Percentiles rank a stretch among this genome's conserved stretches.
Conservation (phyloP, 2,113 vertebrate genomes). For the Oryzias melastigma region DNA sequence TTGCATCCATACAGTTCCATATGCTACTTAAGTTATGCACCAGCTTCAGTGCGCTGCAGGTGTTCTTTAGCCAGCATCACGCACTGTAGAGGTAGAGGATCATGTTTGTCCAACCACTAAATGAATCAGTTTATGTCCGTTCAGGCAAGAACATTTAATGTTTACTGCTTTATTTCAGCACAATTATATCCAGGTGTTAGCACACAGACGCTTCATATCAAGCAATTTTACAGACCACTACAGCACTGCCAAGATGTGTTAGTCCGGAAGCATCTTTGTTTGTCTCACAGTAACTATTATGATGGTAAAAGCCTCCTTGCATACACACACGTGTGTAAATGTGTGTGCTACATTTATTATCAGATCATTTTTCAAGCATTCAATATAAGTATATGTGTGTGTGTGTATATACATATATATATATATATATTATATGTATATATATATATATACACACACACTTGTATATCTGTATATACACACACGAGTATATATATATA, state of each 20-base stretch:
- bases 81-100: conserved; percentile 16
- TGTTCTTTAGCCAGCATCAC: conserved; percentile 12
- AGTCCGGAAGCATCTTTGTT: conserved; percentile 39
- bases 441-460: no score
- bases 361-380: no score
- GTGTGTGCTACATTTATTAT: no score
- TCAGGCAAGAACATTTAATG: conserved; percentile 48
- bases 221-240: conserved; percentile 13
- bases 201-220: conserved; percentile 25
- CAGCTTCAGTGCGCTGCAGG: neutral
- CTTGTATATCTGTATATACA: no score
- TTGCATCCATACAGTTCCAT: conserved; percentile 35
- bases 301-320: conserved; percentile 7
- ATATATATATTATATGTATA: no score
- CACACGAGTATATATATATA: no score
- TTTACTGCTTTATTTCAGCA: conserved; percentile 46
- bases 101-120: conserved; percentile 40
- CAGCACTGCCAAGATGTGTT: conserved; percentile 20
- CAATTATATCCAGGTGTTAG: conserved; percentile 63
- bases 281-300: conserved; percentile 37
- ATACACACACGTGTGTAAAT: conserved; percentile 15
- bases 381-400: no score
- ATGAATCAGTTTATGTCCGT: conserved; percentile 51
- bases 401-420: no score
- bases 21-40: conserved; percentile 29